Evolutionary conservation across 2,797 vertebrate species (phyloP), one percentile per base, ranked within the genome.

Genomic region (Microcaecilia unicolor): DNA sequence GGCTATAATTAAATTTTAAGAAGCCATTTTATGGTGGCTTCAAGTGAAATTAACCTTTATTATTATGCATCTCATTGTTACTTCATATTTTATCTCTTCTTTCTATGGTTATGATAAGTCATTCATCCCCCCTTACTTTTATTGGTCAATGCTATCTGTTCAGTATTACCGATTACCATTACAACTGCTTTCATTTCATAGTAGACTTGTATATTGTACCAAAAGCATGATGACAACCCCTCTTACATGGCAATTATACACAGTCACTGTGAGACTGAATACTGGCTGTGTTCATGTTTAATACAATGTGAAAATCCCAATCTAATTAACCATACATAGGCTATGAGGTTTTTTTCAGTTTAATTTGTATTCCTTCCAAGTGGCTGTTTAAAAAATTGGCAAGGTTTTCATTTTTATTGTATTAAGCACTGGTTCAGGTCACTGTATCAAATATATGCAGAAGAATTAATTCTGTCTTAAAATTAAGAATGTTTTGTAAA

Each of bases 41-140:
- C 32, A 48, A 55, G 37, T 54, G 59, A 57, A 69, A 64, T 61
- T 41, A 46, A 54, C 65, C 32, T 43, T 44, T 27, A 51, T 58
- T 63, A 55, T 41, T 38, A 15, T 44, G 35, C 43, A 39, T 50
- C 51, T 65, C 36, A 24, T 67, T 56, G 43, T 37, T 45, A 41
- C 44, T 68, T 45, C 38, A 33, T 55, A 35, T 30, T 50, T 64
- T 47, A 55, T 44, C 22, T n/a, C n/a, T 20, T 60, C 17, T 44
- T 48, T 44, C 31, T 32, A 28, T 45, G 47, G 64, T 59, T 58
- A 55, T 13, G 36, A 22, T 58, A 54, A 55, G 58, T 65, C 41
- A 46, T 55, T 43, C 36, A 32, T 40, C 22, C 34, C 22, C 43
- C 4, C 41, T 25, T 52, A 38, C 2, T n/a, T 36, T 44, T 54